Percentiles rank a stretch among this genome's conserved stretches.
Conservation (phyloP, 2,888 invertebrate species). For the Laothoe populi region DNA sequence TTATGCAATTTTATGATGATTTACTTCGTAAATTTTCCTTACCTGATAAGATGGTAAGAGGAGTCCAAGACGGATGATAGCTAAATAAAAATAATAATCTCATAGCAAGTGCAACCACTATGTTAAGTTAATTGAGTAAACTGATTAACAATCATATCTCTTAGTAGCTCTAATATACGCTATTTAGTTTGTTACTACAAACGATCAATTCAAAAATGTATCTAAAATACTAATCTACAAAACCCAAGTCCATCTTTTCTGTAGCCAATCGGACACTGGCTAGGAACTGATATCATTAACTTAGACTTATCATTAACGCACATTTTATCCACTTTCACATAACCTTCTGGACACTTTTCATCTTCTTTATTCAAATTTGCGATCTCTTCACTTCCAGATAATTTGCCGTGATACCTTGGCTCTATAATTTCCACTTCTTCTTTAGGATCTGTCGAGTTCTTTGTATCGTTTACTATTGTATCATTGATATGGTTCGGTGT, state of each 20-base stretch:
- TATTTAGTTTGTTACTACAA: not conserved
- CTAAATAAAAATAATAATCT: too few species aligned
- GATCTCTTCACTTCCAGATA: constrained; percentile 33
- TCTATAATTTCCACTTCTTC: constrained; percentile 69
- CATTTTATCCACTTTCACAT: constrained; percentile 50
- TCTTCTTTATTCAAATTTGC: constrained; percentile 32
- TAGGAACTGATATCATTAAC: constrained; percentile 65
- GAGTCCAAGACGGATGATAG: too few species aligned
- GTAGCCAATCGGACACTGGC: constrained; percentile 69
- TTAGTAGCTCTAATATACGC: not conserved
- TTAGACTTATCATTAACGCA: constrained; percentile 58
- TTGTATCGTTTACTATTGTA: constrained; percentile 10
- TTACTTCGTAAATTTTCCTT: too few species aligned
- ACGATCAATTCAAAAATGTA: too few species aligned
- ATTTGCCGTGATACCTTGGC: constrained; percentile 62
- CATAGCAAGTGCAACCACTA: too few species aligned
- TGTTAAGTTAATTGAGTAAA: too few species aligned
- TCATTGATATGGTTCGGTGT: constrained; percentile 21
- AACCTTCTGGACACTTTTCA: constrained; percentile 55
- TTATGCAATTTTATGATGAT: too few species aligned
- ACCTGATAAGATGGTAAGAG: too few species aligned
- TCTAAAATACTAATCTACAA: constrained; percentile 57
- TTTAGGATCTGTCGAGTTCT: constrained; percentile 49
- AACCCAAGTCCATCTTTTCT: constrained; percentile 62
- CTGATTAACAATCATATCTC: not conserved